phyloP scores from a whole-genome alignment of 1,140 invertebrate genomes.

The Scaptomyza pallida region DNA sequence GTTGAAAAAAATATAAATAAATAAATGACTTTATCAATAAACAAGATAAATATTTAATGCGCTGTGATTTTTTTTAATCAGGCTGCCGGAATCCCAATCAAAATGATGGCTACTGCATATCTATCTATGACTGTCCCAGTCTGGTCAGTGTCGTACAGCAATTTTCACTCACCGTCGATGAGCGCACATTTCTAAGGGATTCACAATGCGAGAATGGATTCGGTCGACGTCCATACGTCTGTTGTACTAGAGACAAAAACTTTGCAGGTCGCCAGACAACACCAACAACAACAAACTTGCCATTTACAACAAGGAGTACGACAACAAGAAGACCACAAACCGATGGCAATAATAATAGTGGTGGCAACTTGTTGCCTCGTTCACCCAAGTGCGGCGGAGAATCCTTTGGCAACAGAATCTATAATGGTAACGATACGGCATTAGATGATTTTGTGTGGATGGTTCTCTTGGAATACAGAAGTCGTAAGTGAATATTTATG shows the following conservation, averaged over 20 bases:
- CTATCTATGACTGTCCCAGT: slow-evolving; percentile 71
- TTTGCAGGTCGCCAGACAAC: slow-evolving; percentile 6
- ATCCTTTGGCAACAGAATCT: slow-evolving; percentile 63
- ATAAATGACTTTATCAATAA: not conserved
- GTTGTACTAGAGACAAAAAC: slow-evolving; percentile 62
- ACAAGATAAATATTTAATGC: not conserved
- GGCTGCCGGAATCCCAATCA: slow-evolving; percentile 71
- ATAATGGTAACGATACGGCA: slow-evolving; percentile 82
- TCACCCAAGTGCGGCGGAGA: slow-evolving; percentile 64
- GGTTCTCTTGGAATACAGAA: slow-evolving; percentile 86
- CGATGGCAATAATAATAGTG: not conserved
- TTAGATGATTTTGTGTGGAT: slow-evolving; percentile 87
- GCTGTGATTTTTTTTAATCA: slow-evolving; percentile 1
- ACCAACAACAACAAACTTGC: not conserved
- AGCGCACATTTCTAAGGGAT: slow-evolving; percentile 54
- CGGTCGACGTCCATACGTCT: slow-evolving; percentile 63
- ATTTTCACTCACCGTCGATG: slow-evolving; percentile 7
- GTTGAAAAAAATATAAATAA: not conserved
- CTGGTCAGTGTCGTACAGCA: slow-evolving; percentile 50
- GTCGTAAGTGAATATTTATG: slow-evolving; percentile 47
- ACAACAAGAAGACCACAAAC: slow-evolving; percentile 4
- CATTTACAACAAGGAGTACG: slow-evolving; percentile 9
- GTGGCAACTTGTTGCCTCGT: slow-evolving; percentile 50
- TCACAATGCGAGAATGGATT: slow-evolving; percentile 66
- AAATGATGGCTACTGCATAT: slow-evolving; percentile 60